phyloP scores from a whole-genome alignment of 1,140 invertebrate species.

The Eriosoma lanigerum region DNA sequence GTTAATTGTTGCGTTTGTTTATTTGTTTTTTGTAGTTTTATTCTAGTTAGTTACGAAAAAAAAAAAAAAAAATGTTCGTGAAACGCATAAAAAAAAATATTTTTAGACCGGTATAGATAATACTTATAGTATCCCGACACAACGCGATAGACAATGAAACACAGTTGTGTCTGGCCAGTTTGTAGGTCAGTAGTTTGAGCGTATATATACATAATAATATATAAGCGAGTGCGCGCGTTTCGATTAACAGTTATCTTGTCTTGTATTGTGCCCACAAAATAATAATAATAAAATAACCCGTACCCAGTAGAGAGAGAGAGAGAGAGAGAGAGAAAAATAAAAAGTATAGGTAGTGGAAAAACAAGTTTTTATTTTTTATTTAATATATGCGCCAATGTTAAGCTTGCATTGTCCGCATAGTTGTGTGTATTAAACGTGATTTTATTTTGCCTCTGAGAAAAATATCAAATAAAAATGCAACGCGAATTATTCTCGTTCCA shows the following conservation, averaged over 20 bases:
- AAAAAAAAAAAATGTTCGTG: no score
- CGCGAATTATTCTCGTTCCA: slow-evolving; percentile 21
- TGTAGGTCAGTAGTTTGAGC: slow-evolving; percentile 49
- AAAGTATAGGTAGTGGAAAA: slow-evolving; percentile 38
- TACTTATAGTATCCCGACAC: no score
- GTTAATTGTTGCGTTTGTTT: no score
- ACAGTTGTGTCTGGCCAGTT: slow-evolving; percentile 34
- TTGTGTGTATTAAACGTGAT: slow-evolving; percentile 23
- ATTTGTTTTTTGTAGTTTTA: no score
- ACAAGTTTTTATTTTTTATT: slow-evolving; percentile 32
- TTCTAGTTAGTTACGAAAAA: no score
- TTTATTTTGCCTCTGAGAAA: slow-evolving; percentile 21
- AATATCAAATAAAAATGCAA: slow-evolving; percentile 8
- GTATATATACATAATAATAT: not conserved
- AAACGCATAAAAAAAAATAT: no score
- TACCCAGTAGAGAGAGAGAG: no score
- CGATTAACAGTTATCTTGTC: slow-evolving; percentile 44
- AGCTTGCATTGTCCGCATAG: slow-evolving; percentile 30
- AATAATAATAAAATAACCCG: slow-evolving; percentile 13
- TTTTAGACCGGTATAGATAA: no score
- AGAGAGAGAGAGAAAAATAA: no score
- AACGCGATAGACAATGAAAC: slow-evolving; percentile 37
- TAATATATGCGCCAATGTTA: slow-evolving; percentile 43
- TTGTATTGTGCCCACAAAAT: slow-evolving; percentile 32
- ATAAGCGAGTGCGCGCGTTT: slow-evolving; percentile 3